Evolutionary conservation across 2,113 vertebrate genomes (phyloP).

Genomic region (Melanerpes formicivorus): DNA sequence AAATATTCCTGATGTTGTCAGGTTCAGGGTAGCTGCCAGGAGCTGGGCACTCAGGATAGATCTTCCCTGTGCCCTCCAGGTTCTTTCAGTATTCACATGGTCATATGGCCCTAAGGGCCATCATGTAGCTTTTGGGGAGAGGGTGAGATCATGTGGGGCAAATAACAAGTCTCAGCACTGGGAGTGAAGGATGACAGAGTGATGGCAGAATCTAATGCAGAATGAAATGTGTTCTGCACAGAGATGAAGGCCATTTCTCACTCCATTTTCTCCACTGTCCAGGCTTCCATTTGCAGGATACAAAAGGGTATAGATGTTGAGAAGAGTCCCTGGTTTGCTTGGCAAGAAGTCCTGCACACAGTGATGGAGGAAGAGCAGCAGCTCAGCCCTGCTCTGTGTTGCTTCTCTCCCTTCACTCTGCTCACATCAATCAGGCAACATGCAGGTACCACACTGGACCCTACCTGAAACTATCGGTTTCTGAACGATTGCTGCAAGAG

Average conservation of each 20-base stretch:
- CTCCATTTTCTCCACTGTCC: neutral
- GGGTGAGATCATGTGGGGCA: neutral
- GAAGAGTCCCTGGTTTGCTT: neutral
- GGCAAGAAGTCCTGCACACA: neutral
- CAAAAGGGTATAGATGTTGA: neutral
- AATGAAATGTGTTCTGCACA: neutral
- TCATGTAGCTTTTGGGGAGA: neutral
- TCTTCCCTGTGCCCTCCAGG: neutral
- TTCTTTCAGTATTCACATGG: accelerated
- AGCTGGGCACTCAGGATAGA: neutral
- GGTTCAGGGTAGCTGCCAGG: neutral
- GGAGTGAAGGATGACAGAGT: neutral
- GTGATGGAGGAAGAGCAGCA: neutral
- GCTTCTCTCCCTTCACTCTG: neutral
- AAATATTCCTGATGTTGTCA: neutral
- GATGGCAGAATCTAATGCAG: neutral
- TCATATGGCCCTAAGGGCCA: neutral
- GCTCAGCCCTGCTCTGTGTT: neutral
- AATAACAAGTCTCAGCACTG: neutral
- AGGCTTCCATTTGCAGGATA: neutral
- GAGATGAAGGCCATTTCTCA: neutral
- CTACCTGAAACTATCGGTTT: neutral
- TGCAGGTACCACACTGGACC: neutral
- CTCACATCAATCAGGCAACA: accelerated
- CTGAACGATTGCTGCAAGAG: neutral